Conservation (phyloP, 64 coral and sea anemone genomes). For the Porites australiensis region DNA sequence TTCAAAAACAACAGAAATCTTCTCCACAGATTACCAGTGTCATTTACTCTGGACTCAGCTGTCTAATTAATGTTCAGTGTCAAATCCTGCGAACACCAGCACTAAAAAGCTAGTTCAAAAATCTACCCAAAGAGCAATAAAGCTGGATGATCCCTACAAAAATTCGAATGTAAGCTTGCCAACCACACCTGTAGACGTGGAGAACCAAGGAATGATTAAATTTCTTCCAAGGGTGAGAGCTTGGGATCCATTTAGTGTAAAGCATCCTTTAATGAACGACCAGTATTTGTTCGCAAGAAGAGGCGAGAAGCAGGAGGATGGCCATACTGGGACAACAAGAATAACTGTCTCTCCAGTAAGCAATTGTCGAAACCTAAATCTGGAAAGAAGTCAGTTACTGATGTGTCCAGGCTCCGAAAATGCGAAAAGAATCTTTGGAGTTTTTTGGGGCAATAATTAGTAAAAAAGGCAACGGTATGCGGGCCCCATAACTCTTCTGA, state of each 20-base stretch:
- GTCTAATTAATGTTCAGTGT: background rate
- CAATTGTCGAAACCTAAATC: too few species aligned
- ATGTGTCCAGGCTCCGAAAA: conserved; percentile 13
- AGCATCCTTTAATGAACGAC: conserved; percentile 7
- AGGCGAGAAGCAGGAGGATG: conserved; percentile 36
- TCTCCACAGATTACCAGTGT: too few species aligned
- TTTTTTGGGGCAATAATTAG: background rate
- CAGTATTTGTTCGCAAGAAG: background rate
- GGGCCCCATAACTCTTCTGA: conserved; percentile 10
- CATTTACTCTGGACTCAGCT: background rate
- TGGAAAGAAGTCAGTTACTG: too few species aligned
- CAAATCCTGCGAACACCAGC: too few species aligned
- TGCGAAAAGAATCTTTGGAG: background rate
- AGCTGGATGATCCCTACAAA: background rate
- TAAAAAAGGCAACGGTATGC: conserved; percentile 16
- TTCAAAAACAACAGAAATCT: background rate
- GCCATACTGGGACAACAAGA: conserved; percentile 28
- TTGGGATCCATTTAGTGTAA: background rate
- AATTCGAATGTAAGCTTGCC: background rate
- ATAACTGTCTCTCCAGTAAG: background rate
- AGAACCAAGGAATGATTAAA: background rate
- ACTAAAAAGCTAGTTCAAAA: too few species aligned
- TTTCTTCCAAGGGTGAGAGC: background rate
- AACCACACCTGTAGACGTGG: background rate
- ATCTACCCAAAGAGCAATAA: too few species aligned